Evolutionary conservation across 2,113 vertebrate species (phyloP).

Genomic region (Hippocampus zosterae): DNA sequence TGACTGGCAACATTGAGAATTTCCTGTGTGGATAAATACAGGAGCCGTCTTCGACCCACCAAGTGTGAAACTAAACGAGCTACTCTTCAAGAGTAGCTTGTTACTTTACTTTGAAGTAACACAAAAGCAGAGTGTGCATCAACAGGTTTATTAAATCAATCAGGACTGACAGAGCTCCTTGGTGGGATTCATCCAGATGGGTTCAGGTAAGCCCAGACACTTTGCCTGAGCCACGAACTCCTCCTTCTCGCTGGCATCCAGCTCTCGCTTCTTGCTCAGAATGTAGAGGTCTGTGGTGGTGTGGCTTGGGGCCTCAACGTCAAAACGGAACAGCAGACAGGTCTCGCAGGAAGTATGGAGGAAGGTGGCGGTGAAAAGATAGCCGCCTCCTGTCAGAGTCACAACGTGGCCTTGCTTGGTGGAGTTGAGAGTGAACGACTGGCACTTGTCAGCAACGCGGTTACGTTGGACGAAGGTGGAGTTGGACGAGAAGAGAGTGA

Average conservation of each 20-base stretch:
- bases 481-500: not conserved
- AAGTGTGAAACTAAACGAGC: too few species aligned
- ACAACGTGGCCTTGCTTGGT: not conserved
- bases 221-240: slow-evolving; percentile 10
- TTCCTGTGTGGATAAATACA: too few species aligned
- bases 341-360: not conserved
- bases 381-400: not conserved
- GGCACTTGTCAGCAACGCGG: not conserved
- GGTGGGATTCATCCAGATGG: slow-evolving; percentile 10
- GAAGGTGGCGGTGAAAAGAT: not conserved
- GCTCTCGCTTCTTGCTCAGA: slow-evolving; percentile 10
- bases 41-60: too few species aligned
- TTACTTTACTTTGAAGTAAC: not conserved
- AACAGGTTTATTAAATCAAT: not conserved
- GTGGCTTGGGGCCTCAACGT: not conserved
- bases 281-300: not conserved
- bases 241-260: not conserved
- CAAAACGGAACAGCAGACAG: not conserved
- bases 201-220: slow-evolving; percentile 4
- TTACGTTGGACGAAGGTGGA: not conserved
- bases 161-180: slow-evolving; percentile 3
- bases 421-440: not conserved
- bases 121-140: not conserved
- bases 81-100: not conserved
- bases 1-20: too few species aligned